These are phyloP conservation scores for Saguinus oedipus DNA, from an alignment of 2,797 vertebrate species.

Conservation along the genomic window DNA sequence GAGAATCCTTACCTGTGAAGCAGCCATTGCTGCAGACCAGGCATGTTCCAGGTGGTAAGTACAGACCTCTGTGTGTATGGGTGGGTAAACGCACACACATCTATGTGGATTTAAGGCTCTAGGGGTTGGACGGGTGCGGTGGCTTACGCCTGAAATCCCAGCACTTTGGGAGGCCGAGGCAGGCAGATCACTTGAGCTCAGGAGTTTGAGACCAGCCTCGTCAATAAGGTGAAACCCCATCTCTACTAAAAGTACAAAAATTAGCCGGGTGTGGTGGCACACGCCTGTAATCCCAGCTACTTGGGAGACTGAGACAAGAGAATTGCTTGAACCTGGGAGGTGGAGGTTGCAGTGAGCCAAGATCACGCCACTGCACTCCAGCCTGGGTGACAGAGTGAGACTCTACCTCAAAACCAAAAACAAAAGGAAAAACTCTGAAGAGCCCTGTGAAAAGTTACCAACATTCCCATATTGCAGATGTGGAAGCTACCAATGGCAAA, in stretches of 20 bases:
- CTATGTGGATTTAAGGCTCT: accelerated
- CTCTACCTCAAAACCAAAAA: too few species aligned
- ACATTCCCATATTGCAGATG: not conserved
- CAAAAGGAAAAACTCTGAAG: not conserved
- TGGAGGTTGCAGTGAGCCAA: too few species aligned
- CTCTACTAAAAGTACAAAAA: not conserved
- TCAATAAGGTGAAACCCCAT: not conserved
- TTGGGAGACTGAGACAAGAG: not conserved
- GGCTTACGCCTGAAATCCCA: not conserved
- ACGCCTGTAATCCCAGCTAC: not conserved
- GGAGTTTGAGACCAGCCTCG: not conserved
- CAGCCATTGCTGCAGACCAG: not conserved
- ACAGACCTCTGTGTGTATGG: not conserved
- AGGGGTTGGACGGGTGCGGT: not conserved
- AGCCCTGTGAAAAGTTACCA: too few species aligned
- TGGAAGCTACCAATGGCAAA: accelerated
- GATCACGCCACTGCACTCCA: too few species aligned
- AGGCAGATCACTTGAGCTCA: not conserved
- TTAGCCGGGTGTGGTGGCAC: not conserved
- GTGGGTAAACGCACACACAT: too few species aligned
- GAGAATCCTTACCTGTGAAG: not conserved
- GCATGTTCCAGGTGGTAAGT: not conserved
- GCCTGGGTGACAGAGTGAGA: too few species aligned
- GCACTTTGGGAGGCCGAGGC: not conserved
- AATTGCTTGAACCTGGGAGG: not conserved